Conservation (phyloP, 2,888 invertebrate genomes). For the Eilema depressum region DNA sequence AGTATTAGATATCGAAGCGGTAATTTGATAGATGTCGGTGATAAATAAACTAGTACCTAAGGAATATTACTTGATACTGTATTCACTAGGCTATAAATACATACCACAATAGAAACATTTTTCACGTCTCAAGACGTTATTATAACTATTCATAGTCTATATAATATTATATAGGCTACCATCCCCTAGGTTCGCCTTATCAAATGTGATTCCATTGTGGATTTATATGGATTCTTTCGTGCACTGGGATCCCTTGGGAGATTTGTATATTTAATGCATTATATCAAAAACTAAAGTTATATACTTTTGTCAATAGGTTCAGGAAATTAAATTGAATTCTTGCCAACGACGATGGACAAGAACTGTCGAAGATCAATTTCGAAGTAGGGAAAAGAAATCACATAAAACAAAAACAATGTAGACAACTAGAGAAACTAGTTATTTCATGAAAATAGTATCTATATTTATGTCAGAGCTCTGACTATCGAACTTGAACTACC, state of each 20-base stretch:
- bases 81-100: not conserved
- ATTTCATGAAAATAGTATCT: too few species aligned
- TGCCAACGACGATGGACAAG: slow-evolving; percentile 20
- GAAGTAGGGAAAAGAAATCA: slow-evolving; percentile 9
- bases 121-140: not conserved
- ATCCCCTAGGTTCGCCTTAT: too few species aligned
- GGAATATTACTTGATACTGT: not conserved
- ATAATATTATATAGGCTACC: too few species aligned
- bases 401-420: not conserved
- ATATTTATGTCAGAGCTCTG: too few species aligned
- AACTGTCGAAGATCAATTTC: slow-evolving; percentile 8
- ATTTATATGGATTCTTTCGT: too few species aligned
- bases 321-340: slow-evolving; percentile 27
- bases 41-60: slow-evolving; percentile 12
- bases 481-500: too few species aligned
- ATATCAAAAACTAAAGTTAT: not conserved
- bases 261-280: not conserved
- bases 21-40: slow-evolving; percentile 17
- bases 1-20: slow-evolving; percentile 19
- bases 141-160: not conserved
- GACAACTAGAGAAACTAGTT: not conserved
- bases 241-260: too few species aligned
- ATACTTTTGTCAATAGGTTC: not conserved
- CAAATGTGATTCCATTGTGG: too few species aligned
- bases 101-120: too few species aligned